Base-by-base conservation (phyloP, 2,888 invertebrate genomes). In the Mycalesis mineus region DNA sequence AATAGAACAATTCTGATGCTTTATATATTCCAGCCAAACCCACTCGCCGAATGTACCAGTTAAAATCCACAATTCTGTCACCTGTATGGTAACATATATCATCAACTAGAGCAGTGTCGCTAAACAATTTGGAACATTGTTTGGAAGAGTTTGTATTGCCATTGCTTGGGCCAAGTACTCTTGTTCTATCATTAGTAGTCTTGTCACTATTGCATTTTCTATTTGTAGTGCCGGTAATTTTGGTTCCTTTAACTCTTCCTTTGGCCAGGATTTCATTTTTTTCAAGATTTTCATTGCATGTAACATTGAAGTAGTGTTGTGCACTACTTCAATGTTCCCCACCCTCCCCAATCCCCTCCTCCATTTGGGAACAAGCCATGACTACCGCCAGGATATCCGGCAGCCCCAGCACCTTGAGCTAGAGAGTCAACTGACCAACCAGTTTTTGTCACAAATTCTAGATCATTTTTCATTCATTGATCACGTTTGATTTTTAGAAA, bases 31-130 rank as follows among this genome's bases (percentile, higher is more conserved):
- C 95, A 1, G 96, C 97, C 58, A 98, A 80, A 9, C 94, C 94
- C 57, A 95, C 89, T 67, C 98, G 91, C 58, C 97, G 93, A 0
- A 95, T 93, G 77, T 98, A 98, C 98, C 98, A 98, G 71, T 94
- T 95, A 69, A 96, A 94, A 91, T 98, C 95, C 51, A 96, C 94
- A 55, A 97, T 97, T 73, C 94, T 92, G 80, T 98, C 98, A 7
- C 97, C 97, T 33, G 96, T 95, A 80, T 95, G 93, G 77, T 95
- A 95, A 85, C 97, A 97, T 71, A 98, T 95, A 77, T 97, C 97
- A 82, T 98, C 98, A 29, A 95, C 94, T 65, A 97, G 88, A 13
- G 88, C 45, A 97, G 85, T 68, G 95, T 94, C 52, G 95, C 94
- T 70, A 96, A 85, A 52, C 95, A 92, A 53, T 92, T 92, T 4